phyloP scores from a whole-genome alignment of 1,140 invertebrate species.

The Lamellibrachia luymesi region DNA sequence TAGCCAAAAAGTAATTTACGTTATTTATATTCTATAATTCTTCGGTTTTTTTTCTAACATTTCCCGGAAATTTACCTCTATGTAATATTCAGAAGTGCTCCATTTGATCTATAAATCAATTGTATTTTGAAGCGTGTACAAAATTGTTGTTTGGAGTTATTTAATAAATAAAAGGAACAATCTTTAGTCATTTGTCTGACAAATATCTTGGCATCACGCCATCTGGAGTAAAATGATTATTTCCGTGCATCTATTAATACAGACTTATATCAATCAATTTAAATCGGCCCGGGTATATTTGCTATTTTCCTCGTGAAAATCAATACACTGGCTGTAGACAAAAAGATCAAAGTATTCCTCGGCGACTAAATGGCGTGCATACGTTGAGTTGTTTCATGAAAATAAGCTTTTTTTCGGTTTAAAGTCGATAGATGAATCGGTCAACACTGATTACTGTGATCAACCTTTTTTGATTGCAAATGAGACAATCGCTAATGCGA shows the following conservation, averaged over 20 bases:
- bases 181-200: not conserved
- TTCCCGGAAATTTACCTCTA: too few species aligned
- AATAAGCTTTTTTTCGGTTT: not conserved
- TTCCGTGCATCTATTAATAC: not conserved
- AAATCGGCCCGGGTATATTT: not conserved
- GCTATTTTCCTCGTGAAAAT: not conserved
- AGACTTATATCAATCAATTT: not conserved
- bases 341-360: not conserved
- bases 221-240: not conserved
- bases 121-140: not conserved
- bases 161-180: not conserved
- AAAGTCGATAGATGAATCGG: not conserved
- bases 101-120: not conserved
- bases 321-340: not conserved
- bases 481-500: not conserved
- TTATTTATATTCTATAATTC: too few species aligned
- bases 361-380: not conserved
- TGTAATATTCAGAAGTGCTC: too few species aligned
- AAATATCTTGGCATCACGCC: not conserved
- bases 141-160: not conserved
- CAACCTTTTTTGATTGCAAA: not conserved
- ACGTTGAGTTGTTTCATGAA: not conserved
- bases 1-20: too few species aligned
- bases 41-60: too few species aligned
- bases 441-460: not conserved